Conservation (phyloP, 2,797 vertebrate genomes). For the Tangara arthus region DNA sequence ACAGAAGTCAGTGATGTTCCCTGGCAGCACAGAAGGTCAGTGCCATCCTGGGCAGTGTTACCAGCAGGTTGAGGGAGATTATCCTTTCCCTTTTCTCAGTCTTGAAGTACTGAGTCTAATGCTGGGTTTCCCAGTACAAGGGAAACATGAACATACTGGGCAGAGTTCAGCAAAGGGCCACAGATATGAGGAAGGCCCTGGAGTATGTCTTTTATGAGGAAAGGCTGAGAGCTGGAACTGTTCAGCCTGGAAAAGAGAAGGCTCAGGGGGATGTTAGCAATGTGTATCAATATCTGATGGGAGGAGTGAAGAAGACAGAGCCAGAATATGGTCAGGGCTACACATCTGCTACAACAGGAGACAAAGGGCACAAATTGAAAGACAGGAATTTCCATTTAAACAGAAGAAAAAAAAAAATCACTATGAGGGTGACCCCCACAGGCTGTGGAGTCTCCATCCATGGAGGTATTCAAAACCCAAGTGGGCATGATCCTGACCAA, state of each 20-base stretch:
- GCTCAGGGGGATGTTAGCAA: not conserved
- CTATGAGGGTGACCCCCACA: fast-evolving
- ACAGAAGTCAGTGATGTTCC: not conserved
- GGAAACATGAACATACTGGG: not conserved
- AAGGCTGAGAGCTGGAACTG: not conserved
- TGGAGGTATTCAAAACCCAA: not conserved
- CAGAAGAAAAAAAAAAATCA: not conserved
- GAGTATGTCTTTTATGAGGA: not conserved
- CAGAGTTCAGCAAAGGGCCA: not conserved
- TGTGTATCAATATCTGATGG: not conserved
- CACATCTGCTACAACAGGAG: not conserved
- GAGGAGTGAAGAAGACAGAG: not conserved
- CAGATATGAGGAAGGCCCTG: not conserved
- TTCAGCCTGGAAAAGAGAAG: not conserved
- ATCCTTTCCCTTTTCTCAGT: not conserved
- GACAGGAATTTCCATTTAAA: not conserved
- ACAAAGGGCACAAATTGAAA: not conserved
- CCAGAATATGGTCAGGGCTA: not conserved
- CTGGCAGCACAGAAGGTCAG: not conserved
- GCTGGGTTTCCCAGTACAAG: not conserved
- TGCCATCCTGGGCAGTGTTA: not conserved
- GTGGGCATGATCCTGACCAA: not conserved
- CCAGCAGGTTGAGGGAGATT: not conserved
- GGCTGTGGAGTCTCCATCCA: not conserved
- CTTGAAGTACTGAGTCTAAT: not conserved